These are phyloP conservation scores for Drosophila busckii DNA, from an alignment of 1,140 invertebrate species.

Conservation along the genomic window DNA sequence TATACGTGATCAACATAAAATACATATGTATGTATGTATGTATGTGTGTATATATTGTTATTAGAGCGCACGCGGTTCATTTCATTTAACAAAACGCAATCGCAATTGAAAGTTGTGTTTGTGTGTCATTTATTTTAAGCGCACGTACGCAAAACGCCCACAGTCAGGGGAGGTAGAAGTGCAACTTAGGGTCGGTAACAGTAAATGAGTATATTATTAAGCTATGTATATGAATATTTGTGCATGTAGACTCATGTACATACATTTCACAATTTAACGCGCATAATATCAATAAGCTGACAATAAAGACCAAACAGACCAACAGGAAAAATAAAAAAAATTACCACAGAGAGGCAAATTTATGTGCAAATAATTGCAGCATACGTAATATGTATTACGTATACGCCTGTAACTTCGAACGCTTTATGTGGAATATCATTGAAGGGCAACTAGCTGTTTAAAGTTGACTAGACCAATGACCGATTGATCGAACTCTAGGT, in stretches of 20 bases:
- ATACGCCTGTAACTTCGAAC: too few relatives aligned
- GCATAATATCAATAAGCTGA: slow-evolving; percentile 30
- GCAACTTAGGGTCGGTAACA: too few relatives aligned
- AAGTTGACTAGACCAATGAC: too few relatives aligned
- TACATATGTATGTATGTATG: too few relatives aligned
- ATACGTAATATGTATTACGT: too few relatives aligned
- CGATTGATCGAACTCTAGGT: too few relatives aligned
- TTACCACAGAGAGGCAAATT: too few relatives aligned
- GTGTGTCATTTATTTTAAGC: slow-evolving; percentile 27
- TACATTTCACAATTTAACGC: slow-evolving; percentile 17
- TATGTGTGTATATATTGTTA: slow-evolving; percentile 32
- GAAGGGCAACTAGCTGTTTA: too few relatives aligned
- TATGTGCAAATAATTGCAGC: too few relatives aligned
- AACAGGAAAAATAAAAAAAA: too few relatives aligned
- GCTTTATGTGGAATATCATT: too few relatives aligned
- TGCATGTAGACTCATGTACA: neutral
- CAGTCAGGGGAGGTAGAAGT: too few relatives aligned
- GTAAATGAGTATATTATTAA: slow-evolving; percentile 4
- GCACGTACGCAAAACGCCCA: slow-evolving; percentile 10
- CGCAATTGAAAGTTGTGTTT: slow-evolving; percentile 64
- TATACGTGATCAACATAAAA: slow-evolving; percentile 69
- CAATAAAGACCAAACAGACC: slow-evolving; percentile 11
- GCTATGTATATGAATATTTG: neutral
- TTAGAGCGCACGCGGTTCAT: slow-evolving; percentile 34
- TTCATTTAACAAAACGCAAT: slow-evolving; percentile 40